Evolutionary conservation across 2,113 vertebrate genomes (phyloP), one percentile per base, ranked within the genome.

Genomic region (Pomatorhinus ruficollis): DNA sequence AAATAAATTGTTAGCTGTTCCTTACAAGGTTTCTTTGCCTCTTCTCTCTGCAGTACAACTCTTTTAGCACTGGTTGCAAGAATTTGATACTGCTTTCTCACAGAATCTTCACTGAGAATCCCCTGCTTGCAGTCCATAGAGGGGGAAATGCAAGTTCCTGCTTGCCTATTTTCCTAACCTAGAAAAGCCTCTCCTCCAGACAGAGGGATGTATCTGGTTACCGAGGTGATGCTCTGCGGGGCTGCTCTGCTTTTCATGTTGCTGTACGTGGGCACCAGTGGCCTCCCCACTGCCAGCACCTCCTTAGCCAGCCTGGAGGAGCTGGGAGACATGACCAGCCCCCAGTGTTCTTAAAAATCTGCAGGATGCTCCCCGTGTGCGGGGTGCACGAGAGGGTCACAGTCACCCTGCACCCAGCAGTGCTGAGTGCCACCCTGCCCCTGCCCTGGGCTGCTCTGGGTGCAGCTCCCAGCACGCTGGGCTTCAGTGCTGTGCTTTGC

Each of bases 361-460:
- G 53, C 53, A 59, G 68, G 47, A 16, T 35, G 52, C 27, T 82
- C 81, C 12, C 42, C 1, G 3, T 6, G 4, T 2, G 5, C 1
- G 0, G 35, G 45, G 11, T 2, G 15, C 25, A 12, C 0, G 0
- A 31, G n/a, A 21, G 87, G 35, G 4, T n/a, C 13, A 2, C 0
- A 1, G 57, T n/a, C 33, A 40, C 22, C 56, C 33, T 0, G 2
- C 19, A 9, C 4, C 21, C 12, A 1, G n/a, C n/a, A 10, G 28
- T 2, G 9, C 24, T 15, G 8, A 25, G 27, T 2, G 2, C 60
- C 71, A 47, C 68, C 44, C 54, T 78, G 37, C 39, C 33, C 40
- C 24, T 50, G 83, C 68, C 37, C 47, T 3, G 25, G 53, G 50
- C 60, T 37, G n/a, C 61, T 66, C 30, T 1, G 0, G 37, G 23